Evolutionary conservation across 2,113 vertebrate genomes (phyloP), one percentile per base, ranked within the genome.

Genomic region (Lepus americanus): DNA sequence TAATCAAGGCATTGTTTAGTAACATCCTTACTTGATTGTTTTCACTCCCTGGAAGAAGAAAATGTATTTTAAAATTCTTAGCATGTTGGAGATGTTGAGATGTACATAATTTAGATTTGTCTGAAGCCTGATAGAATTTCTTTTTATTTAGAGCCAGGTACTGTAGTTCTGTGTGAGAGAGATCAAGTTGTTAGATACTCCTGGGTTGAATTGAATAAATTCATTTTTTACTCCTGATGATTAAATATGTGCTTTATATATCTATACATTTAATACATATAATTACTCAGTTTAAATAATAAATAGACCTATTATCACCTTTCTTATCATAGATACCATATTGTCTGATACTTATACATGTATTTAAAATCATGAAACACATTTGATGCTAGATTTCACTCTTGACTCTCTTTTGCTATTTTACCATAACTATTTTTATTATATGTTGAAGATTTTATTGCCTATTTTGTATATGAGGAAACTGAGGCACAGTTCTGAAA

Each of bases 1-100:
- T 78, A 92, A 94, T 90, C 66, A 82, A 93, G 69, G 12, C 31
- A 85, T 95, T 94, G 27, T 90, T 95, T 87, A 82, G 44, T 39
- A 92, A 80, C 36, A 77, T 74, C 20, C 16, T 44, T 36, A 39
- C 61, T 92, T 79, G 77, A 66, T 87, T 95, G n/a, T 67, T 93
- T 67, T 31, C 14, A 85, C 6, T 92, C 51, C 27, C 53, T 88
- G 22, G 49, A 53, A 63, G 77, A 33, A 93, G 87, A 33, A 70
- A 89, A 92, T 33, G 17, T 77, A 8, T 70, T 59, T 92, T 81
- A 51, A 77, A 81, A 86, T 87, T 70, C 19, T 80, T 61, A 36
- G 49, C 20, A n/a, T 72, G 67, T 12, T 89, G 59, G 22, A 91
- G 36, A 25, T 53, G 2, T 39, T 36, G 73, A 82, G 29, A 72